phyloP scores from a whole-genome alignment of 1,140 invertebrate species.

The Bombus haemorrhoidalis region DNA sequence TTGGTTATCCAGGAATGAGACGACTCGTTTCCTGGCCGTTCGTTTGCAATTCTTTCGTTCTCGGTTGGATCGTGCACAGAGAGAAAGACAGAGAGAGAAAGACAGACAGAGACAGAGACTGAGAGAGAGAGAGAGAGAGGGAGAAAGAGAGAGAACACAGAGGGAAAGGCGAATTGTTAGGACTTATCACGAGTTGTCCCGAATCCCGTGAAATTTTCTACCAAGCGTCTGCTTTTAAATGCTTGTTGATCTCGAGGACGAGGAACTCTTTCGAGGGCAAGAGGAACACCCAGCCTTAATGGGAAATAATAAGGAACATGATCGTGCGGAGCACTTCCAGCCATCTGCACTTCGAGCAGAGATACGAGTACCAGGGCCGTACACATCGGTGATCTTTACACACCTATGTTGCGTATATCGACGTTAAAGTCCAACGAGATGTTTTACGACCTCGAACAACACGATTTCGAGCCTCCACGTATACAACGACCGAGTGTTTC shows the following conservation, averaged over 20 bases:
- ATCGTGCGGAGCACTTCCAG: background rate
- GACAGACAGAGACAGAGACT: too few relatives aligned
- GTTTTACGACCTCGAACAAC: background rate
- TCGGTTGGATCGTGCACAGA: background rate
- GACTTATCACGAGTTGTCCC: conserved; percentile 29
- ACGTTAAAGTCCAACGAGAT: background rate
- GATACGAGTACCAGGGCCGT: conserved; percentile 27
- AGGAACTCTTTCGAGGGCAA: conserved; percentile 38
- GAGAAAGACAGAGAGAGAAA: background rate
- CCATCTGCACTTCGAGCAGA: background rate
- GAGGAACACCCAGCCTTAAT: conserved; percentile 53
- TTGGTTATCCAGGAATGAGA: background rate
- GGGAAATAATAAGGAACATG: conserved; percentile 56
- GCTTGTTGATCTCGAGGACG: conserved; percentile 17
- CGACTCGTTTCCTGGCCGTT: background rate
- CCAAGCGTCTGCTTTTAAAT: conserved; percentile 49
- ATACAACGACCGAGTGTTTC: background rate
- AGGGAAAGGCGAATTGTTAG: background rate
- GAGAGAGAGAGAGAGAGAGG: too few relatives aligned
- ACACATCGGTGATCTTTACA: background rate
- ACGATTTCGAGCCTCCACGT: background rate
- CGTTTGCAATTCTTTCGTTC: conserved; percentile 15
- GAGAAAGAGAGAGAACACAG: background rate
- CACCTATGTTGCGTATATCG: background rate
- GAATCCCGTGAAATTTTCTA: conserved; percentile 57